phyloP scores from a whole-genome alignment of 92 coral and sea anemone genomes.

The Zoanthus solanderi region DNA sequence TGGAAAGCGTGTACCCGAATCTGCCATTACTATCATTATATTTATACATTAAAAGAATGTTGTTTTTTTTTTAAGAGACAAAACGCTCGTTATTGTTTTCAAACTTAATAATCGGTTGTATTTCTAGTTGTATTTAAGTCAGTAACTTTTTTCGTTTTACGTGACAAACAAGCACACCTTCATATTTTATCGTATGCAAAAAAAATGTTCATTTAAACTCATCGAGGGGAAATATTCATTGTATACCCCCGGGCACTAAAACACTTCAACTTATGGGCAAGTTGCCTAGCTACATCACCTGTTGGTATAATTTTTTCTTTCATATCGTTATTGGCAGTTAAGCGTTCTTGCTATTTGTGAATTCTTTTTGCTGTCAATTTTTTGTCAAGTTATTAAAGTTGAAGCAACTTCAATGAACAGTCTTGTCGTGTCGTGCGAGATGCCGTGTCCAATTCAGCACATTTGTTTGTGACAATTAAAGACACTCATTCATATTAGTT shows the following conservation, averaged over 20 bases:
- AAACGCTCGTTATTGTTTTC: not conserved
- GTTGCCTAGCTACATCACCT: not conserved
- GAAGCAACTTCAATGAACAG: not conserved
- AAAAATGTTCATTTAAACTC: not conserved
- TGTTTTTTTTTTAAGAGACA: not conserved
- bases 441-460: not conserved
- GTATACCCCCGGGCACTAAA: not conserved
- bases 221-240: not conserved
- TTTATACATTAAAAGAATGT: not conserved
- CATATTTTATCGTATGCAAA: not conserved
- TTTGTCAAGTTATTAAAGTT: conserved; percentile 9
- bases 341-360: not conserved
- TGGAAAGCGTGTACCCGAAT: not conserved
- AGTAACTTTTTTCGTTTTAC: not conserved
- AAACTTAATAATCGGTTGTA: not conserved
- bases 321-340: not conserved
- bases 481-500: conserved; percentile 42
- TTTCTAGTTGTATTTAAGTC: not conserved
- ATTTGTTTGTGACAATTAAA: conserved; percentile 29
- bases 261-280: not conserved
- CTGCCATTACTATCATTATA: not conserved
- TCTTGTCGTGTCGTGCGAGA: not conserved
- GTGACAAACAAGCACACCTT: not conserved
- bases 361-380: not conserved
- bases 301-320: not conserved